Percentiles rank a stretch among this genome's conserved stretches.
Conservation (phyloP, 2,888 invertebrate genomes). For the Frankliniella intonsa region DNA sequence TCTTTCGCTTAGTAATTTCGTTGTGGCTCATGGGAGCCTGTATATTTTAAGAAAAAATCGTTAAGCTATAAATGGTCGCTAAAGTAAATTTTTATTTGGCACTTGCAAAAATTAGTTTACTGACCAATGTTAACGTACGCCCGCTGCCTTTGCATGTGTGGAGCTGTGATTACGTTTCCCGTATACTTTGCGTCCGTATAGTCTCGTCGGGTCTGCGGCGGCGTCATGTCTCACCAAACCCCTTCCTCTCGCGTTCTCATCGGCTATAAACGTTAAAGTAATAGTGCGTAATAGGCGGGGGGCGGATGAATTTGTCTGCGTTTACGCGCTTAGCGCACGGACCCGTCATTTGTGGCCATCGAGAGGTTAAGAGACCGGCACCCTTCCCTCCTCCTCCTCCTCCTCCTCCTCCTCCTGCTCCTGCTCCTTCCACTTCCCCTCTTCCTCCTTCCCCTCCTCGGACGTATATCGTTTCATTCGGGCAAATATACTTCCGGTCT, state of each 20-base stretch:
- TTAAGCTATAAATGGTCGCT: too few relatives aligned
- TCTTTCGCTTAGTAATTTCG: too few relatives aligned
- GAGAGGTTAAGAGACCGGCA: neutral
- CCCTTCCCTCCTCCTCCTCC: neutral
- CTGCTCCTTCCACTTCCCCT: neutral
- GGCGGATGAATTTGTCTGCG: conserved; percentile 15
- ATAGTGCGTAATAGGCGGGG: neutral
- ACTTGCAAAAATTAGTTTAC: too few relatives aligned
- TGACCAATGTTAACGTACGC: too few relatives aligned
- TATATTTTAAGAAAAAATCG: too few relatives aligned
- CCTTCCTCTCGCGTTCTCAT: neutral
- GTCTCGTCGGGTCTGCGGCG: too few relatives aligned
- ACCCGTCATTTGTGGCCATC: conserved; percentile 19
- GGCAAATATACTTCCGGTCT: neutral
- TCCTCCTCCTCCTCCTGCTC: neutral
- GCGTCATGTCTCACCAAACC: too few relatives aligned
- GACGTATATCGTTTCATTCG: conserved; percentile 7
- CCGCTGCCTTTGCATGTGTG: too few relatives aligned
- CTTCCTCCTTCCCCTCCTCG: neutral
- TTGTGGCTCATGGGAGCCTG: too few relatives aligned
- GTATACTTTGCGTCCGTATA: too few relatives aligned
- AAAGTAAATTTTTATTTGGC: too few relatives aligned
- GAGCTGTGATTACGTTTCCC: too few relatives aligned
- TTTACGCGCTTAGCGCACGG: conserved; percentile 1
- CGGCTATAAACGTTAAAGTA: conserved; percentile 4